Percentiles rank a stretch among this genome's conserved stretches.
Conservation (phyloP, 2,113 vertebrate species). For the Hemichromis elongatus region DNA sequence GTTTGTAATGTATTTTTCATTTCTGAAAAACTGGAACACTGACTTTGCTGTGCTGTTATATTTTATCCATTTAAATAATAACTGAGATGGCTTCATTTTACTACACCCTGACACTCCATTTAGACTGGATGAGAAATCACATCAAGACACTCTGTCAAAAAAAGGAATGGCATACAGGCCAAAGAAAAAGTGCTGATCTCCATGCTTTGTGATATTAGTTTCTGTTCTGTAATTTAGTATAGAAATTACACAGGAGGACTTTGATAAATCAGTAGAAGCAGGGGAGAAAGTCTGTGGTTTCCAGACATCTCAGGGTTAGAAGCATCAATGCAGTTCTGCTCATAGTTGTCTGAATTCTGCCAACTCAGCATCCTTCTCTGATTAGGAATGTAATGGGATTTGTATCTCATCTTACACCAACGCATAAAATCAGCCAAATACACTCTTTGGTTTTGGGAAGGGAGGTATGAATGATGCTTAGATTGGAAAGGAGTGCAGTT, state of each 20-base stretch:
- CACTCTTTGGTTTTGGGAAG: not conserved
- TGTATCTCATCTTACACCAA: not conserved
- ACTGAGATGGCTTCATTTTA: not conserved
- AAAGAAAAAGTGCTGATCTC: not conserved
- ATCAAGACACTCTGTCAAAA: not conserved
- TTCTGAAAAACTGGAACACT: not conserved
- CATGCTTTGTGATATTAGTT: not conserved
- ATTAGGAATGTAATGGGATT: constrained; percentile 1
- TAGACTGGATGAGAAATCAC: not conserved
- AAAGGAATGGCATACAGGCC: not conserved
- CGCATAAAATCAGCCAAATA: not conserved
- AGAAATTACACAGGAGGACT: not conserved
- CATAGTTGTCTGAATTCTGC: not conserved
- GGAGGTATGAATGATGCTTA: not conserved
- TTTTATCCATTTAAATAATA: not conserved
- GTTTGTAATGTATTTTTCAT: not conserved
- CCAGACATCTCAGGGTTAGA: not conserved
- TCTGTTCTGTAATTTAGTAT: not conserved
- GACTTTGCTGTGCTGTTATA: not conserved
- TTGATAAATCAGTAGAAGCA: not conserved
- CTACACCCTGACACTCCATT: not conserved
- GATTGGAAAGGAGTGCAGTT: not conserved
- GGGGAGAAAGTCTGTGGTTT: not conserved
- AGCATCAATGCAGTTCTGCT: not conserved
- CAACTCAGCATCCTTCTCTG: constrained; percentile 15